Evolutionary conservation across 2,113 vertebrate genomes (phyloP).

Genomic region (Sus scrofa): T2T-Sscrofa CM000812.6:176737001-176737500

Average conservation of each 20-base stretch:
- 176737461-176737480: background rate
- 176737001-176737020: background rate
- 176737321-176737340: background rate
- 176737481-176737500: background rate
- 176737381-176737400: background rate
- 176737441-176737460: background rate
- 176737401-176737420: background rate
- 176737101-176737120: background rate
- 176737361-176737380: background rate
- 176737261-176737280: constrained; percentile 8
- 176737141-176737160: background rate
- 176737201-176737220: background rate
- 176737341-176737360: background rate
- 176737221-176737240: constrained; percentile 25
- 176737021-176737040: background rate
- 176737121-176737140: background rate
- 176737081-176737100: background rate
- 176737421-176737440: rapidly evolving
- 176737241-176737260: background rate
- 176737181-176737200: background rate
- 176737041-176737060: background rate
- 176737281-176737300: background rate
- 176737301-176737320: background rate
- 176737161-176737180: background rate
- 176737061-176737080: background rate